Evolutionary conservation across 1,140 invertebrate genomes (phyloP), one percentile per base, ranked within the genome.

Genomic region (Trichogramma pretiosum): DNA sequence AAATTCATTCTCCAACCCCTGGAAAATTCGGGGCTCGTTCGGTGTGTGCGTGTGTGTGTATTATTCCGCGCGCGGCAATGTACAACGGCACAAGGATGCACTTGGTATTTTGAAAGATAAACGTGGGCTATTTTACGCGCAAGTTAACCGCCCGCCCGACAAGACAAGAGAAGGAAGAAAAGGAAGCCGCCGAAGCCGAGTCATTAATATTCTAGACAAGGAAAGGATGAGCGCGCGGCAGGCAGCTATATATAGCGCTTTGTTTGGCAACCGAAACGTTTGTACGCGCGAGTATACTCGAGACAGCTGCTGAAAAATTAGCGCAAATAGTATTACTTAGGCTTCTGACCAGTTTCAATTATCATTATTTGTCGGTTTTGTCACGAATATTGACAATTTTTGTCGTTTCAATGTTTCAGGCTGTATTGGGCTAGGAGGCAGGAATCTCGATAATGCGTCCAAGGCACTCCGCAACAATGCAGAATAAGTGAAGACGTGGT

Each of bases 401-500:
- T 33, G 28, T 10, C 11, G 34, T 43, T 33, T 32, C 23, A 2
- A n/a, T n/a, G 23, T 41, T 33, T 33, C 28, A 43, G 40, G 28
- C 23, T 30, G 28, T 10, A 5, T n/a, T 14, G 28, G 11, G 8
- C n/a, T n/a, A n/a, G n/a, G 18, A 7, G 16, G 3, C 21, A 14
- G 8, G 19, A 43, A 13, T n/a, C 13, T 21, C 32, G 30, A 35
- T 22, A 14, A 42, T 13, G 9, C 7, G 16, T 3, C 10, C 3
- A 44, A 3, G n/a, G 24, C 33, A 42, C n/a, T n/a, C 2, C 14
- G 26, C 26, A 44, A 24, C 26, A 19, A 44, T 44, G 32, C 32
- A 23, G n/a, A 44, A 44, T 16, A 10, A 44, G 32, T 44, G 33
- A 42, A 18, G n/a, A 8, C 23, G 38, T 33, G 41, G 42, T 44